Percentiles rank a stretch among this genome's conserved stretches.
Evolutionary conservation across 2,888 invertebrate genomes (phyloP).

Genomic region (Octonoba sinensis): DNA sequence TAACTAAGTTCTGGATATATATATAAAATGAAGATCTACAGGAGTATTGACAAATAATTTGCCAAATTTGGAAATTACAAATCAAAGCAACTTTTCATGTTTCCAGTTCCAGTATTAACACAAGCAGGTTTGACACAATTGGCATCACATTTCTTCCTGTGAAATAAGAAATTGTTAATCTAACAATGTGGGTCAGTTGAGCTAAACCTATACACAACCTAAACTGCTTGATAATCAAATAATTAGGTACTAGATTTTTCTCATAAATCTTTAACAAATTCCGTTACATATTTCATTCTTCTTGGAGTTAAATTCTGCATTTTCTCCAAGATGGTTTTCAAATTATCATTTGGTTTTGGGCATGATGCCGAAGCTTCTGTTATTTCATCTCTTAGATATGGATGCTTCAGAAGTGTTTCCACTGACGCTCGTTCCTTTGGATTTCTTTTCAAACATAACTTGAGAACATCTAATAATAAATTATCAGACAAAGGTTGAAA

Average conservation of each 20-base stretch:
- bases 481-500: slow-evolving; percentile 76
- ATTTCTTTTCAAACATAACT: slow-evolving; percentile 77
- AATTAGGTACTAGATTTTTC: slow-evolving; percentile 3
- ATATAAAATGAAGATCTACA: too few species aligned
- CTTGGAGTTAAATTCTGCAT: slow-evolving; percentile 45
- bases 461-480: slow-evolving; percentile 77
- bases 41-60: too few species aligned
- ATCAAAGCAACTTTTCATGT: too few species aligned
- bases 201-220: too few species aligned
- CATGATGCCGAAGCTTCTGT: neutral
- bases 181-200: too few species aligned
- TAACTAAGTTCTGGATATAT: too few species aligned
- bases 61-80: too few species aligned
- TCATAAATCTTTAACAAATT: slow-evolving; percentile 34
- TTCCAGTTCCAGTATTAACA: too few species aligned
- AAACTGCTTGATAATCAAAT: neutral
- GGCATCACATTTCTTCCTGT: too few species aligned
- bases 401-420: slow-evolving; percentile 78
- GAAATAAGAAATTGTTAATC: too few species aligned
- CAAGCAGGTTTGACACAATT: too few species aligned
- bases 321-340: slow-evolving; percentile 29
- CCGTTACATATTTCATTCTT: slow-evolving; percentile 38
- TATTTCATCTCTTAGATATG: slow-evolving; percentile 52
- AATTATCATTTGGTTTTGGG: slow-evolving; percentile 10
- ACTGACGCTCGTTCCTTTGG: slow-evolving; percentile 82